phyloP scores from a whole-genome alignment of 2,113 vertebrate species.

The Malurus melanocephalus region DNA sequence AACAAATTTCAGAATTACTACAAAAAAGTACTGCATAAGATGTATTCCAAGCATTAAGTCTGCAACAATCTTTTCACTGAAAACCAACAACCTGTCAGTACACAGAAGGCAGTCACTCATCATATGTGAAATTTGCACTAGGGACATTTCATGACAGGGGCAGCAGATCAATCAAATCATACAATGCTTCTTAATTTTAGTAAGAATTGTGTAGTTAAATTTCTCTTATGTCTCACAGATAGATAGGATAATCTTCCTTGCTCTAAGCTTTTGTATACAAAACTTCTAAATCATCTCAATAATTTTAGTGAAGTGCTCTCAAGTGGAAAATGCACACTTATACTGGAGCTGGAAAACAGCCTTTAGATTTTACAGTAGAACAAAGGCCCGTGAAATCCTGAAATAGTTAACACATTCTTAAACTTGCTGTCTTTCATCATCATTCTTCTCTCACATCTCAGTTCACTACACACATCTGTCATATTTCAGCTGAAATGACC shows the following conservation, averaged over 20 bases:
- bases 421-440: neutral
- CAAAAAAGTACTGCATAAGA: neutral
- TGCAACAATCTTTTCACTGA: neutral
- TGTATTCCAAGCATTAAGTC: neutral
- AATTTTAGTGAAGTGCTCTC: neutral
- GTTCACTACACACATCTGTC: neutral
- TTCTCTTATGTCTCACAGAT: neutral
- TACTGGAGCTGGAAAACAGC: neutral
- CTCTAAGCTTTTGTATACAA: neutral
- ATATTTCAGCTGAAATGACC: neutral
- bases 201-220: neutral
- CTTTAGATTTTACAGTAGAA: neutral
- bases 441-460: neutral
- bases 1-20: constrained; percentile 28
- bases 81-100: neutral
- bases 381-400: neutral
- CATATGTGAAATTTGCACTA: neutral
- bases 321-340: neutral
- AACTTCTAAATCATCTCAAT: neutral
- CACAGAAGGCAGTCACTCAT: neutral
- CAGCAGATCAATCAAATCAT: neutral
- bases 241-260: neutral
- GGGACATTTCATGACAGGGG: neutral
- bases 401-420: neutral
- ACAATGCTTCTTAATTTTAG: neutral